These are phyloP conservation scores for Syrista parreyssii DNA, from an alignment of 2,888 invertebrate genomes.

Conservation along the genomic window DNA sequence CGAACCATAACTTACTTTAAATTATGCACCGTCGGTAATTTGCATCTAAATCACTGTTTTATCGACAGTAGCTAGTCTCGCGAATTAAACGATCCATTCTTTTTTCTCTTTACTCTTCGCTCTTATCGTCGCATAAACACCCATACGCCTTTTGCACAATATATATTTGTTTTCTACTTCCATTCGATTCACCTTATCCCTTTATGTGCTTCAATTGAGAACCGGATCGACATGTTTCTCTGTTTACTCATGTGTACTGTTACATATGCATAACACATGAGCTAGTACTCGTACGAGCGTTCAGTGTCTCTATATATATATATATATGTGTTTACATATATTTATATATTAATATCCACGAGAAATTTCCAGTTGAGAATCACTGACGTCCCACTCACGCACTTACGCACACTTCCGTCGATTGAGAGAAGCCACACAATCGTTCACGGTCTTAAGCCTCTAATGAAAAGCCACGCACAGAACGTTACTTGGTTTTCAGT, in stretches of 20 bases:
- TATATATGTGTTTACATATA: background rate
- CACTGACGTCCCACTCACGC: constrained; percentile 13
- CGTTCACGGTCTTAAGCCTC: constrained; percentile 41
- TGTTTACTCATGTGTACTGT: background rate
- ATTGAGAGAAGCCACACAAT: constrained; percentile 35
- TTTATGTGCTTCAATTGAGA: background rate
- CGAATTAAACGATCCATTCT: background rate
- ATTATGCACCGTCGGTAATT: background rate
- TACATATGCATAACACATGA: background rate
- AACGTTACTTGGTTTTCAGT: background rate
- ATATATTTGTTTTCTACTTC: background rate
- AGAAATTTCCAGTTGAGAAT: constrained; percentile 6
- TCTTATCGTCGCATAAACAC: background rate
- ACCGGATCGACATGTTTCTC: background rate
- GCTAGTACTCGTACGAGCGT: background rate
- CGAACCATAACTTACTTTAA: background rate
- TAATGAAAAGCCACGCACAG: constrained; percentile 45
- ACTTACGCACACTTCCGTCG: constrained; percentile 2
- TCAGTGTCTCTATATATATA: background rate
- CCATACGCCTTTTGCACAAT: background rate
- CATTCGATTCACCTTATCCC: background rate
- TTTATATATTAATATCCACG: background rate
- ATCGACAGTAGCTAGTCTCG: background rate
- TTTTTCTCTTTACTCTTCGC: background rate
- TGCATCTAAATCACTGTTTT: background rate